Evolutionary conservation across 2,888 invertebrate species (phyloP).

Genomic region (Notocelia uddmanniana): DNA sequence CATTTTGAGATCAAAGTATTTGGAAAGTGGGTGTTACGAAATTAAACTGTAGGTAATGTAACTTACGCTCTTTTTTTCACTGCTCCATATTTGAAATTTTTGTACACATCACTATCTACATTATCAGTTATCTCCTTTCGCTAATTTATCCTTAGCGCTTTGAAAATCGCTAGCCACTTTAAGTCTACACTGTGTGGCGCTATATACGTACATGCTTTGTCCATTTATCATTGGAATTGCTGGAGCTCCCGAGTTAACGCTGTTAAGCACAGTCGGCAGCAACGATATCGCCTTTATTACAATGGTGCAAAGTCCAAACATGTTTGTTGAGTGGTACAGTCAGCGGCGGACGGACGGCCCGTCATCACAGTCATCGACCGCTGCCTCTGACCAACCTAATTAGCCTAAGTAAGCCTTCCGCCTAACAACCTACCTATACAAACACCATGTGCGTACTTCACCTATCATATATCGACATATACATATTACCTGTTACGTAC

Average conservation of each 20-base stretch:
- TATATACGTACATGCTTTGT: not conserved
- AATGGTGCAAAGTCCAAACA: not conserved
- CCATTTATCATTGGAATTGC: slow-evolving; percentile 9
- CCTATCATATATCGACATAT: no score
- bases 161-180: not conserved
- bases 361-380: slow-evolving; percentile 38
- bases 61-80: no score
- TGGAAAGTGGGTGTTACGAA: no score
- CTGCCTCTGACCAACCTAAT: slow-evolving; percentile 30
- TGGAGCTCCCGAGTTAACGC: not conserved
- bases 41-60: no score
- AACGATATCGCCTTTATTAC: not conserved
- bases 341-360: slow-evolving; percentile 3
- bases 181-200: not conserved
- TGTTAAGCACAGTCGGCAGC: slow-evolving; percentile 13
- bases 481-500: no score
- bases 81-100: not conserved
- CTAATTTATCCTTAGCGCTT: no score
- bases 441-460: no score
- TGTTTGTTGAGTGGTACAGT: slow-evolving; percentile 1
- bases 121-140: no score
- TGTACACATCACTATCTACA: not conserved
- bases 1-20: no score
- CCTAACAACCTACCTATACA: no score
- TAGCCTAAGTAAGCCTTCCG: slow-evolving; percentile 33